phyloP scores from a whole-genome alignment of 92 coral and sea anemone species.

The Blastomussa wellsi region DNA sequence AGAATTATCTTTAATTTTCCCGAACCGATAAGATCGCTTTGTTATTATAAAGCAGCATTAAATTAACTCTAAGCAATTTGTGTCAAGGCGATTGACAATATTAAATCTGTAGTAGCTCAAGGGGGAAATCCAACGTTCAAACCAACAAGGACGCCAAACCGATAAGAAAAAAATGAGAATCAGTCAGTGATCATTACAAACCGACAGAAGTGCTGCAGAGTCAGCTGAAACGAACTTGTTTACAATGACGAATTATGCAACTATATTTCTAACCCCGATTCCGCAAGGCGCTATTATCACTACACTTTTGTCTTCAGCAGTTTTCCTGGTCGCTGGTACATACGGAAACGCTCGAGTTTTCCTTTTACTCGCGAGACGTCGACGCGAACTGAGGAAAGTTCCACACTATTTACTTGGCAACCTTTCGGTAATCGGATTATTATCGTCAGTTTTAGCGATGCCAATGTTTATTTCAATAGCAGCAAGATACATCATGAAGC shows the following conservation, averaged over 20 bases:
- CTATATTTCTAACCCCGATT: too few relatives aligned
- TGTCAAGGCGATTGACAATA: background rate
- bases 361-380: background rate
- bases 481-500: background rate
- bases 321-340: background rate
- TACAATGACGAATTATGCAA: background rate
- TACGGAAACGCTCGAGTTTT: slow-evolving; percentile 8
- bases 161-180: too few relatives aligned
- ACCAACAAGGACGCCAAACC: too few relatives aligned
- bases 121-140: background rate
- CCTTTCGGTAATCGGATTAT: slow-evolving; percentile 12
- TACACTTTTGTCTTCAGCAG: background rate
- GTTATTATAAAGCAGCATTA: too few relatives aligned
- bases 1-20: too few relatives aligned
- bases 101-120: background rate
- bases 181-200: too few relatives aligned
- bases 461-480: slow-evolving; percentile 3
- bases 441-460: slow-evolving; percentile 8
- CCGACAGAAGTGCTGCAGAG: background rate
- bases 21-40: too few relatives aligned
- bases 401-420: slow-evolving; percentile 15
- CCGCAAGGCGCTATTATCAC: background rate
- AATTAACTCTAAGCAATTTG: background rate
- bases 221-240: background rate
- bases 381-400: slow-evolving; percentile 21